These are phyloP conservation scores for Ciconia boyciana DNA, from an alignment of 2,113 vertebrate genomes.

Conservation along the genomic window DNA sequence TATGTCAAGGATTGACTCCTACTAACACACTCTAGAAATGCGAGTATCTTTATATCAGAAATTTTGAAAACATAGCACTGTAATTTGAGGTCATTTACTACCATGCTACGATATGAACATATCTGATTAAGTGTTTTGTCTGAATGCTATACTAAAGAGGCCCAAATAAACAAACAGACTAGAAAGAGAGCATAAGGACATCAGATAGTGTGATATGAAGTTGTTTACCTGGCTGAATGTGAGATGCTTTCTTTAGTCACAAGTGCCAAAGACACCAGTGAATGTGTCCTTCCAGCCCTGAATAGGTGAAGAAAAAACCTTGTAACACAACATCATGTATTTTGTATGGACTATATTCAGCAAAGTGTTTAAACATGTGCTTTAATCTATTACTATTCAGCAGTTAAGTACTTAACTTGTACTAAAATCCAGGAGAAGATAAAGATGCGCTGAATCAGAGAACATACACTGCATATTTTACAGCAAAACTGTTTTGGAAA, in stretches of 20 bases:
- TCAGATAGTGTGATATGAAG: background rate
- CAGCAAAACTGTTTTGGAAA: background rate
- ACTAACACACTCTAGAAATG: background rate
- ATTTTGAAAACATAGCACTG: background rate
- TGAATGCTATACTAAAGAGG: background rate
- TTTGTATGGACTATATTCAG: background rate
- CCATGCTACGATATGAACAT: background rate
- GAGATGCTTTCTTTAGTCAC: background rate
- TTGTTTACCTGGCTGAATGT: background rate
- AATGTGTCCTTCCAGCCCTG: background rate
- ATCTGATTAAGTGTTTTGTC: background rate
- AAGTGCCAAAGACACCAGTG: background rate
- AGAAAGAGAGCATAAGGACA: background rate
- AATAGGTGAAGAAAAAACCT: background rate
- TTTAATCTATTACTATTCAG: conserved; percentile 21
- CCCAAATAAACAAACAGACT: background rate
- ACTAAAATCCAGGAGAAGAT: background rate
- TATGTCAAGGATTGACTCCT: background rate
- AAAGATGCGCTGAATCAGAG: background rate
- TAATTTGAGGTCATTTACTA: conserved; percentile 4
- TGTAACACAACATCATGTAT: background rate
- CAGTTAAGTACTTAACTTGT: background rate
- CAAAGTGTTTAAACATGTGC: background rate
- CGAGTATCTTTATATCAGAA: background rate
- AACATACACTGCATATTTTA: background rate